These are phyloP conservation scores for Amazona vittata DNA, from an alignment of 2,113 vertebrate species.

Conservation along the genomic window DNA sequence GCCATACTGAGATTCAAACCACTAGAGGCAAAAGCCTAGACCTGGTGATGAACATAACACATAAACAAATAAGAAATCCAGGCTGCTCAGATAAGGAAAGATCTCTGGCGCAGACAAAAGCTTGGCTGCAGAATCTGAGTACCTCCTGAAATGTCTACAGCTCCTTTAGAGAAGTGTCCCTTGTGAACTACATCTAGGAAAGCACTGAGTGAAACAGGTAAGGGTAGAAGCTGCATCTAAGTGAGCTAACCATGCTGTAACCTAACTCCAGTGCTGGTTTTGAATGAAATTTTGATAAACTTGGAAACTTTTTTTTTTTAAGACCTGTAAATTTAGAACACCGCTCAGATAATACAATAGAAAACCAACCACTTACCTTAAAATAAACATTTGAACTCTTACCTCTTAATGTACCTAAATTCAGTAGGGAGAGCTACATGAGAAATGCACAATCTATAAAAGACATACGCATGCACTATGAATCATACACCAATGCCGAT, in stretches of 20 bases:
- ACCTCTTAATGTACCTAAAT: neutral
- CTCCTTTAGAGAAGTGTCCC: neutral
- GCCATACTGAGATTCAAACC: neutral
- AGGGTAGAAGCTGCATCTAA: neutral
- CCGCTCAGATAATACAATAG: neutral
- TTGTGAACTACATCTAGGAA: neutral
- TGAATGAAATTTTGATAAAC: neutral
- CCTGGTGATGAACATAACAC: neutral
- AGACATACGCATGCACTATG: constrained; percentile 7
- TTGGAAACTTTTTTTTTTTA: neutral
- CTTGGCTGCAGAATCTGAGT: neutral
- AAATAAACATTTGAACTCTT: neutral
- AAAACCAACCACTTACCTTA: neutral
- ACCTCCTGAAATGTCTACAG: neutral
- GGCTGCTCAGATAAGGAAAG: neutral
- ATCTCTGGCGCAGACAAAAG: neutral
- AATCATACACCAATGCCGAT: neutral
- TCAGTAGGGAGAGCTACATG: neutral
- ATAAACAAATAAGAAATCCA: neutral
- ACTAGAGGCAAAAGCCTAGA: neutral
- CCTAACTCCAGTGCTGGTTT: neutral
- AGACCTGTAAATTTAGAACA: neutral
- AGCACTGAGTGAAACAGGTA: neutral
- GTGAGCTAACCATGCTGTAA: neutral
- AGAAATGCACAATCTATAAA: constrained; percentile 20